phyloP scores from a whole-genome alignment of 2,888 invertebrate species.

The Omphaloscelis lunosa region DNA sequence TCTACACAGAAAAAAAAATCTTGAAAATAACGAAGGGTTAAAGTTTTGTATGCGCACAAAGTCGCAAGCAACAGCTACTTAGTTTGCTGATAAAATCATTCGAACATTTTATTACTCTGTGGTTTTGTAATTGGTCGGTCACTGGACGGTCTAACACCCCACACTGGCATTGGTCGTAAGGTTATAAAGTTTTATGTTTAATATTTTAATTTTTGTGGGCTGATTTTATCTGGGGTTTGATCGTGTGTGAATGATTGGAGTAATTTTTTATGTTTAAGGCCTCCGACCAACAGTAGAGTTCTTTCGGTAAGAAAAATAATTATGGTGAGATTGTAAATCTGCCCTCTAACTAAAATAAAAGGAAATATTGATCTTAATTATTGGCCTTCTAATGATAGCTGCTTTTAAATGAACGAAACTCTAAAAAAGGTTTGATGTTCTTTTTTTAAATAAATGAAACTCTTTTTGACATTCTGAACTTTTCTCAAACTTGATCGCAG shows the following conservation, averaged over 20 bases:
- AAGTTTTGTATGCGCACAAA: background rate
- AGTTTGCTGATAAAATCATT: conserved; percentile 62
- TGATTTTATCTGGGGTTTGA: conserved; percentile 35
- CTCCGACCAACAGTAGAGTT: background rate
- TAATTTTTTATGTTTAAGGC: background rate
- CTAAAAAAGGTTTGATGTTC: no score
- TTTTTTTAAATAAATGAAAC: no score
- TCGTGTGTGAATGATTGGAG: conserved; percentile 30
- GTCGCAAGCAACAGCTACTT: conserved; percentile 9
- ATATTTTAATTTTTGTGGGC: conserved; percentile 21
- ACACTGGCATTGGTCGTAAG: conserved; percentile 39
- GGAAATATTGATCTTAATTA: no score
- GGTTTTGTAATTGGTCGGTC: conserved; percentile 73
- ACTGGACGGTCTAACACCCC: conserved; percentile 54
- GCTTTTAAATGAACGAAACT: no score
- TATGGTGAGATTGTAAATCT: no score
- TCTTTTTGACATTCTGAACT: no score
- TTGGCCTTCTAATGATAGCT: no score
- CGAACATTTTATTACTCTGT: conserved; percentile 76
- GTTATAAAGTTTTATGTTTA: conserved; percentile 38
- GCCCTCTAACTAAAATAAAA: no score
- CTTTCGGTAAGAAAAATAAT: no score
- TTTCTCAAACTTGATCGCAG: background rate
- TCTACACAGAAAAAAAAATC: background rate
- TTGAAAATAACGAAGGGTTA: conserved; percentile 3